Percentiles rank a stretch among this genome's conserved stretches.
Conservation (phyloP, 1,140 invertebrate species). For the Rhagoletis zephyria region DNA sequence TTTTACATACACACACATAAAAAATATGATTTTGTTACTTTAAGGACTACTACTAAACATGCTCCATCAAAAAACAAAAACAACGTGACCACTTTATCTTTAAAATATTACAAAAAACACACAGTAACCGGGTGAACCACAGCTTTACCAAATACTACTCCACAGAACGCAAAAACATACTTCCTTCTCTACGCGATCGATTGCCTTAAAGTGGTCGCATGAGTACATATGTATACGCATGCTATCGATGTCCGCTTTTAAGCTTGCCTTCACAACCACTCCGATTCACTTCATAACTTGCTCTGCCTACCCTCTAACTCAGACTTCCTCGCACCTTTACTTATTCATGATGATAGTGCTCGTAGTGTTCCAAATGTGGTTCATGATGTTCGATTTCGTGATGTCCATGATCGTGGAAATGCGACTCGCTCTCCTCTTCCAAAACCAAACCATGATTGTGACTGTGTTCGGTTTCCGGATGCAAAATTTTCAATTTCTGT, state of each 20-base stretch:
- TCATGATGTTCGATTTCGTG: constrained; percentile 70
- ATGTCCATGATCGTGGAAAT: constrained; percentile 74
- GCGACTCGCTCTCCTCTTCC: constrained; percentile 76
- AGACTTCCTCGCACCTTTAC: neutral
- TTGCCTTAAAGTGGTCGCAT: neutral
- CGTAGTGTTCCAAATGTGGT: constrained; percentile 69
- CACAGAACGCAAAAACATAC: neutral
- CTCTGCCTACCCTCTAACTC: neutral
- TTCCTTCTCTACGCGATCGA: neutral
- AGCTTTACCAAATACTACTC: neutral
- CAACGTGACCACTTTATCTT: neutral
- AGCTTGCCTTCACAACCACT: neutral
- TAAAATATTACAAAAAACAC: neutral
- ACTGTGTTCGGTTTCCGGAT: constrained; percentile 76
- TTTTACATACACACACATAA: constrained; percentile 21
- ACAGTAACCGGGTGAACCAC: neutral
- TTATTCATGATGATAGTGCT: constrained; percentile 62
- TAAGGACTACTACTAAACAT: neutral
- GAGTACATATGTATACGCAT: too few species aligned
- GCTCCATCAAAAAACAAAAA: neutral
- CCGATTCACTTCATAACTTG: neutral
- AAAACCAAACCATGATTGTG: constrained; percentile 76
- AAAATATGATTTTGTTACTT: neutral
- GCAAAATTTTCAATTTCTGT: constrained; percentile 76
- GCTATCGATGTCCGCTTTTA: neutral